Evolutionary conservation across 2,113 vertebrate genomes (phyloP), one percentile per base, ranked within the genome.

Genomic region (Chiloscyllium plagiosum): DNA sequence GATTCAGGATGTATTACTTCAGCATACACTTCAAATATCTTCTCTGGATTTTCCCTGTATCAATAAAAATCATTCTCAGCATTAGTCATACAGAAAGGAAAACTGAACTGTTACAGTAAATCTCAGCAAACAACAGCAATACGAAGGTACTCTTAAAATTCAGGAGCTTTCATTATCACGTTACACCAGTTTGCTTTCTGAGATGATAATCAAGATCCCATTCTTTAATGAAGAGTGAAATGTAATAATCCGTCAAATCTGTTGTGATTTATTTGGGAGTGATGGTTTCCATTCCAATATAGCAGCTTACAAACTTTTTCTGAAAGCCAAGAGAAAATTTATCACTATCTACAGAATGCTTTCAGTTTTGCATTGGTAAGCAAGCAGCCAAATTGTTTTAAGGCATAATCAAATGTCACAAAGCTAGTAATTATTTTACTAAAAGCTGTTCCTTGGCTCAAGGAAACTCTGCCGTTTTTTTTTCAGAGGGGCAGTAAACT

Each of bases 1-100:
- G 97, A 96, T 97, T 98, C 98, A 95, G 98, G 98, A 96, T 97
- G 98, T n/a, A 96, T 97, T 29, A 99, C 98, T 97, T 99, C 99
- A 95, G 98, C 97, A 95, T 98, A 99, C 22, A 99, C 98, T 97
- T 99, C 98, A 97, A 99, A 99, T 0, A 98, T 98, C n/a, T 98
- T 98, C 97, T 98, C 98, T 1, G 99, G 99, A 96, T 98, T 98
- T 97, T 99, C 99, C 97, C 99, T 99, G 97, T 42, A 98, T 98
- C 93, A 95, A 15, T 96, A 80, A 95, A 76, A 70, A 72, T 42
- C 47, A 50, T 42, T 70, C 4, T 95, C 12, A 95, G 68, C 26
- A 52, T 95, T 95, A 19, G 61, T 66, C 89, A 93, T 5, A 19
- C n/a, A 66, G n/a, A 93, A 37, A 68, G 19, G 10, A 42, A 66